phyloP scores from a whole-genome alignment of 2,113 vertebrate genomes.

The Pipra filicauda region DNA sequence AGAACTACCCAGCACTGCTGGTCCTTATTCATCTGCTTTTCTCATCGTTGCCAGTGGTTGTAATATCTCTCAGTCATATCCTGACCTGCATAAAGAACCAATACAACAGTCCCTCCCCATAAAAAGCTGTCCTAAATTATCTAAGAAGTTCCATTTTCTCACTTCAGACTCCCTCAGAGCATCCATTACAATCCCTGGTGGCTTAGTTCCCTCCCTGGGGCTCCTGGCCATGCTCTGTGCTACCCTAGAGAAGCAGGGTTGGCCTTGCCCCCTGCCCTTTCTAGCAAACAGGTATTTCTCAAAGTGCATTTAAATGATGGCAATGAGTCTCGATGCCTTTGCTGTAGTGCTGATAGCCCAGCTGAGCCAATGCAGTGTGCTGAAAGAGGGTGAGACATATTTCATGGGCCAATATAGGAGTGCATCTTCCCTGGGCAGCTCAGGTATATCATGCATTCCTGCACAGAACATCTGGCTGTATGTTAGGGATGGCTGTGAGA shows the following conservation, averaged over 20 bases:
- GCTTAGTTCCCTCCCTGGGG: not conserved
- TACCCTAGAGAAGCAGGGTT: not conserved
- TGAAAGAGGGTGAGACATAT: not conserved
- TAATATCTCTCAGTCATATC: not conserved
- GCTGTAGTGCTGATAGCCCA: accelerated
- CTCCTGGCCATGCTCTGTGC: not conserved
- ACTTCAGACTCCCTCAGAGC: not conserved
- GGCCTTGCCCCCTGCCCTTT: not conserved
- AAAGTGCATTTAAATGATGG: not conserved
- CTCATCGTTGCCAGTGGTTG: not conserved
- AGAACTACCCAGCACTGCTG: not conserved
- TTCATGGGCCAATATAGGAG: not conserved
- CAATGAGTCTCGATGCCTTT: not conserved
- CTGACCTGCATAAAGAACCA: not conserved
- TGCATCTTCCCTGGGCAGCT: not conserved
- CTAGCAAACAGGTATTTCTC: not conserved
- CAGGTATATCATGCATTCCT: accelerated
- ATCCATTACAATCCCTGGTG: not conserved
- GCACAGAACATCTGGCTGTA: not conserved
- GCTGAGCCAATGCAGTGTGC: not conserved
- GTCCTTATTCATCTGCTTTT: not conserved
- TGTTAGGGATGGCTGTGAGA: accelerated
- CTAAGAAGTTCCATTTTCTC: not conserved
- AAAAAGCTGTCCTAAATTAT: not conserved
- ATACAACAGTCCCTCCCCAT: not conserved